phyloP scores from a whole-genome alignment of 2,797 vertebrate genomes.

The Danio aesculapii region DNA sequence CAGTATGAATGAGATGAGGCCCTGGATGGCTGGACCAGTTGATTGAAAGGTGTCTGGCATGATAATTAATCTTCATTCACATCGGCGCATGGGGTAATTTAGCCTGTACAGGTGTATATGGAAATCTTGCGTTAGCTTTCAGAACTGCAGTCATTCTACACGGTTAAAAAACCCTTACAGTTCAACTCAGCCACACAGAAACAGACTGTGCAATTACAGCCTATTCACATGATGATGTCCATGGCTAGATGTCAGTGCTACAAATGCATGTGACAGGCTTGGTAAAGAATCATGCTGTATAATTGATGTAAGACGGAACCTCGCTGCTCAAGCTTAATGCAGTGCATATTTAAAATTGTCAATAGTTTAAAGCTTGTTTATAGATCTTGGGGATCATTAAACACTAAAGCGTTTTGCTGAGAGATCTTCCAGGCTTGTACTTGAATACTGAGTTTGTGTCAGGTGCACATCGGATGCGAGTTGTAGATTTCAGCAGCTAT shows the following conservation, averaged over 20 bases:
- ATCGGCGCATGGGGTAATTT: background rate
- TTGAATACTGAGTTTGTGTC: constrained; percentile 5
- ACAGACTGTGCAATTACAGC: background rate
- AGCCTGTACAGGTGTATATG: background rate
- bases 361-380: constrained; percentile 41
- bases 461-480: background rate
- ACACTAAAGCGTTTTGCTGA: constrained; percentile 3
- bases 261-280: constrained; percentile 4
- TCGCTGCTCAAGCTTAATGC: background rate
- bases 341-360: constrained; percentile 11
- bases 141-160: background rate
- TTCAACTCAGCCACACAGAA: background rate
- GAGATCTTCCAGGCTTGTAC: background rate
- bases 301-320: constrained; percentile 7
- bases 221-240: background rate
- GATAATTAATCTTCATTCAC: constrained; percentile 22
- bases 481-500: background rate
- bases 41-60: constrained; percentile 19
- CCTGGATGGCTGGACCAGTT: constrained; percentile 4
- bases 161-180: constrained; percentile 5
- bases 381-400: constrained; percentile 16
- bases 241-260: background rate
- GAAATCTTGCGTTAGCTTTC: constrained; percentile 8
- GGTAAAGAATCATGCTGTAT: constrained; percentile 3
- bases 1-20: constrained; percentile 11